Evolutionary conservation across 1,140 invertebrate species (phyloP), one percentile per base, ranked within the genome.

Genomic region (Heterodera carotae): DNA sequence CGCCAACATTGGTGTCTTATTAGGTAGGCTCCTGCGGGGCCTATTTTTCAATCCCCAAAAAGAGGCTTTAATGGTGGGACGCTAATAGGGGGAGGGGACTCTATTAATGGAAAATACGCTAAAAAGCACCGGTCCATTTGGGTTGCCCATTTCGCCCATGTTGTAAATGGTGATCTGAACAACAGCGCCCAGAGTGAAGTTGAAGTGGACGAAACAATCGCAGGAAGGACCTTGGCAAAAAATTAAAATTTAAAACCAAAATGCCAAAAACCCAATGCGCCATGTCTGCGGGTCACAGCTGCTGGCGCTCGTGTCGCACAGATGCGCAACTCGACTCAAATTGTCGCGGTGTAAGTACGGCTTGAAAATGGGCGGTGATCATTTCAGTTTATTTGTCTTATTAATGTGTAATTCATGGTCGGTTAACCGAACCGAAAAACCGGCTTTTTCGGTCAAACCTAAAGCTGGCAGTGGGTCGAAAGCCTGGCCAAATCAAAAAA

Each of bases 141-240:
- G 60, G 29, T 64, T 76, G 5, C 81, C 84, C 3, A 84, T 84
- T 10, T 85, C 69, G n/a, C 84, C 84, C 84, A 86, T 86, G 69
- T 86, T 86, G 74, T 87, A 86, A n/a, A 86, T 82, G 53, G 84
- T 86, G 74, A 86, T 70, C 81, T 86, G 68, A 22, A 80, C 60
- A 6, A 34, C 70, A 15, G 39, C 27, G 25, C 67, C 73, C 6
- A 86, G 64, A 33, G 73, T 81, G 68, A 87, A 84, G 22, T 82
- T 71, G 73, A 83, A 79, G 74, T 86, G 80, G 33, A 79, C 79
- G 77, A 86, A 86, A 29, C 85, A 86, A 59, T 81, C 68, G 69
- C 85, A 86, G 15, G 66, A 69, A 15, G 80, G 60, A 22, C 66
- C 62, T 66, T 29, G 5, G 0, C 29, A 66, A 34, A 66, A 34